These are phyloP conservation scores for Calameuta idolon DNA, from an alignment of 2,888 invertebrate genomes.

Conservation along the genomic window DNA sequence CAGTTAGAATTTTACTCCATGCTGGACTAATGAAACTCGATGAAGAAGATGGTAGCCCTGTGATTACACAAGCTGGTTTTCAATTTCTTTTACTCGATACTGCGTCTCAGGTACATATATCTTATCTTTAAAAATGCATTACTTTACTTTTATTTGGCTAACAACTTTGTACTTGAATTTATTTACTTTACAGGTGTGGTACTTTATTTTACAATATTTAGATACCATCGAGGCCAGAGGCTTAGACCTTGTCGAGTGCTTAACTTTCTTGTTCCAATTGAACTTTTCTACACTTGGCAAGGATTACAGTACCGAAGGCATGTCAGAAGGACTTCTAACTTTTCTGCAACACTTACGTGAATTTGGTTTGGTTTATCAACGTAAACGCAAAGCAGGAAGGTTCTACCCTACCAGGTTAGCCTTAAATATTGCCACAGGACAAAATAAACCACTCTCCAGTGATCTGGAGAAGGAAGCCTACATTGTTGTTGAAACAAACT, in stretches of 20 bases:
- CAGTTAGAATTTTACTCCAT: slow-evolving; percentile 91
- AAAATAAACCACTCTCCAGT: slow-evolving; percentile 64
- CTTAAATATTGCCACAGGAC: slow-evolving; percentile 82
- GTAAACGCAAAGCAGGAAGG: slow-evolving; percentile 76
- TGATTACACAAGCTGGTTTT: slow-evolving; percentile 95
- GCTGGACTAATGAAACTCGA: slow-evolving; percentile 94
- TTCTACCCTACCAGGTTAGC: slow-evolving; percentile 96
- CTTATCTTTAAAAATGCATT: not conserved
- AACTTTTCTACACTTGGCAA: slow-evolving; percentile 95
- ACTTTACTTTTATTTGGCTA: not conserved
- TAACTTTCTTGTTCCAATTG: slow-evolving; percentile 95
- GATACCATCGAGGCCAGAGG: slow-evolving; percentile 91
- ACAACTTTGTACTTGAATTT: not conserved
- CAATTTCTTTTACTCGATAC: slow-evolving; percentile 96
- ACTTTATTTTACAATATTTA: slow-evolving; percentile 95
- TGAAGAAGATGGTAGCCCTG: slow-evolving; percentile 83
- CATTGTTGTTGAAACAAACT: slow-evolving; percentile 96
- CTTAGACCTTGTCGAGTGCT: slow-evolving; percentile 89
- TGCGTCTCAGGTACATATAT: slow-evolving; percentile 81
- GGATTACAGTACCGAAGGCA: slow-evolving; percentile 96
- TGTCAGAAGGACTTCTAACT: slow-evolving; percentile 86
- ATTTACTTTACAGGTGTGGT: slow-evolving; percentile 78
- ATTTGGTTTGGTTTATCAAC: slow-evolving; percentile 96
- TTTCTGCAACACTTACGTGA: slow-evolving; percentile 97
- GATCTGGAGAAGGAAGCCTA: slow-evolving; percentile 74